Conservation (phyloP, 2,113 vertebrate species). For the Petrocephalus microphthalmus region DNA sequence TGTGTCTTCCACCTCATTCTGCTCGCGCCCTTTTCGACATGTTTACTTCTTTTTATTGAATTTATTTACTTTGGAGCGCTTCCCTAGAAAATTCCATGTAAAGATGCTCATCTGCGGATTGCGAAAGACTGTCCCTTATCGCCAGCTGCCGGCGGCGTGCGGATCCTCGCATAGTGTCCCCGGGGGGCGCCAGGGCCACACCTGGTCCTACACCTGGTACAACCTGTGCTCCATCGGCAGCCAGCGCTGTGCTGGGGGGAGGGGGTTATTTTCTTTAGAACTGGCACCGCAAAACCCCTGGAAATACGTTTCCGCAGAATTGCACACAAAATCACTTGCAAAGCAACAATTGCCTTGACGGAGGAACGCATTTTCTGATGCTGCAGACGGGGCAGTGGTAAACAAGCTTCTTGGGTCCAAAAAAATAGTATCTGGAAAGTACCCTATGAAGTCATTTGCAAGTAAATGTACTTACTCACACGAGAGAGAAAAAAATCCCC, state of each 20-base stretch:
- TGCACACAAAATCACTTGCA: neutral
- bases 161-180: neutral
- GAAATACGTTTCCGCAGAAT: neutral
- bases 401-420: neutral
- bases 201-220: slow-evolving; percentile 20
- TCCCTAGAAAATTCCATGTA: neutral
- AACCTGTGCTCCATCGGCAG: slow-evolving; percentile 19
- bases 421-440: slow-evolving; percentile 23
- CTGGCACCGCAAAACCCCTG: neutral
- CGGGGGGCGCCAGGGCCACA: neutral
- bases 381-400: neutral
- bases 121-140: slow-evolving; percentile 12
- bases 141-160: neutral
- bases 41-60: neutral
- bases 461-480: slow-evolving; percentile 21
- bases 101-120: neutral
- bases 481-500: slow-evolving; percentile 25
- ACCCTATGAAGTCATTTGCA: slow-evolving; percentile 32
- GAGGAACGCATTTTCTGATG: neutral
- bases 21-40: neutral
- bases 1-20: neutral
- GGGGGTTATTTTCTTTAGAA: neutral
- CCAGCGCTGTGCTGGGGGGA: neutral
- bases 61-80: neutral
- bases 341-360: neutral